These are phyloP conservation scores for Beris morrisii DNA, from an alignment of 2,888 invertebrate genomes.

Conservation along the genomic window DNA sequence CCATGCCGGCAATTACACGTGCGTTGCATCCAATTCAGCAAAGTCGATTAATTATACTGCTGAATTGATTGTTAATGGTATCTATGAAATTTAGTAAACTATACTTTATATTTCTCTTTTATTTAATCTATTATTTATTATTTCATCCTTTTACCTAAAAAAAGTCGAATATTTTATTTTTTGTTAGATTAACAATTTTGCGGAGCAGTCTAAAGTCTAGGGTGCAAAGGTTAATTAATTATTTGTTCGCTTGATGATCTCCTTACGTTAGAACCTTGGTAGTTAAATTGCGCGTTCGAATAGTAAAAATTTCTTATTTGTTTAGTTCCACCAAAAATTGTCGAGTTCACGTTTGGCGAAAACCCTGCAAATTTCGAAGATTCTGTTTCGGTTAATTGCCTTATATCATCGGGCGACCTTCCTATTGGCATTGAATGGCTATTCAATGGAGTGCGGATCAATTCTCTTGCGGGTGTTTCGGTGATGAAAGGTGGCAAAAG, in stretches of 20 bases:
- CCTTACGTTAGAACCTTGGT: too few species aligned
- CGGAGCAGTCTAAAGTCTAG: too few species aligned
- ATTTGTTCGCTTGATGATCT: too few species aligned
- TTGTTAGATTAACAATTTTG: too few species aligned
- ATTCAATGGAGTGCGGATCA: conserved; percentile 49
- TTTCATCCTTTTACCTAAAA: too few species aligned
- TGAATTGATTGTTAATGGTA: conserved; percentile 64
- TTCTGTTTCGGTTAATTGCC: conserved; percentile 70
- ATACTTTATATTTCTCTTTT: conserved; percentile 59
- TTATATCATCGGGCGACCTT: conserved; percentile 74
- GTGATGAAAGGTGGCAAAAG: conserved; percentile 57
- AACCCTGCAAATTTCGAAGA: conserved; percentile 71
- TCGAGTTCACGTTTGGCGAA: conserved; percentile 76
- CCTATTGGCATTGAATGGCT: conserved; percentile 74
- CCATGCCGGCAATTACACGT: conserved; percentile 73
- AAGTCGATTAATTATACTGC: conserved; percentile 64
- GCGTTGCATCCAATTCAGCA: conserved; percentile 67
- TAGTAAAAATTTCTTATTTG: too few species aligned
- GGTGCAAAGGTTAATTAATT: too few species aligned
- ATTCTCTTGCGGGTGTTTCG: conserved; percentile 54
- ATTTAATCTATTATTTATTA: conserved; percentile 54
- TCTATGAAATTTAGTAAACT: background rate
- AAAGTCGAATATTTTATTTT: too few species aligned
- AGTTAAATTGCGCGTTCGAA: too few species aligned
- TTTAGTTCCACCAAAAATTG: conserved; percentile 77